These are phyloP conservation scores for Blomia tropicalis DNA, from an alignment of 2,888 invertebrate species.

Conservation along the genomic window DNA sequence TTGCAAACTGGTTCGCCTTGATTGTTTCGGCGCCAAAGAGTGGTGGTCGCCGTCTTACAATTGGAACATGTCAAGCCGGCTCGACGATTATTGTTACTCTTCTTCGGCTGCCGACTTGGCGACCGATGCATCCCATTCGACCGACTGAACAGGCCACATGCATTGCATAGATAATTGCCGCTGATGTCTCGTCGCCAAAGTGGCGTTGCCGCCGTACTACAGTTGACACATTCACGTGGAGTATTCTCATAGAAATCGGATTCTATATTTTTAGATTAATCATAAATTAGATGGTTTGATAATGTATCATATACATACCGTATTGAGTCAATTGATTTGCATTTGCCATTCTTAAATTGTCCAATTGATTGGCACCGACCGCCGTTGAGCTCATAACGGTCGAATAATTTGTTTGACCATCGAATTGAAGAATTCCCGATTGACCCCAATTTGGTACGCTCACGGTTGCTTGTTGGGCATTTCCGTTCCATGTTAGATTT, in stretches of 20 bases:
- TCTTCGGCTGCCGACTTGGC: slow-evolving; percentile 26
- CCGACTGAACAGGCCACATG: slow-evolving; percentile 94
- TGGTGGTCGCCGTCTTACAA: slow-evolving; percentile 75
- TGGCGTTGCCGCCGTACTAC: slow-evolving; percentile 29
- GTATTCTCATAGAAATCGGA: slow-evolving; percentile 40
- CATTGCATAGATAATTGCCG: slow-evolving; percentile 94
- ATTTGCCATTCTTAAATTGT: background rate
- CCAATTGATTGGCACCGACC: background rate
- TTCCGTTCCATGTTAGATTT: background rate
- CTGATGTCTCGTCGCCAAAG: slow-evolving; percentile 45
- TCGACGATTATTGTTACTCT: slow-evolving; percentile 36
- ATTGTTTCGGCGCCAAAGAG: slow-evolving; percentile 85
- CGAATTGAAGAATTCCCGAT: background rate
- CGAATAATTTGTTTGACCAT: background rate
- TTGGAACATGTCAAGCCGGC: slow-evolving; percentile 76
- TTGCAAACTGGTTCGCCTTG: slow-evolving; percentile 94
- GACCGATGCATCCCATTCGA: slow-evolving; percentile 97
- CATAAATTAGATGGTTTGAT: background rate
- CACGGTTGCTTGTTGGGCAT: background rate
- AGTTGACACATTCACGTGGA: slow-evolving; percentile 31
- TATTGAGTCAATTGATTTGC: background rate
- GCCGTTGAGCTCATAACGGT: background rate
- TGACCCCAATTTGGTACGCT: background rate
- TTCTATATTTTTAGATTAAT: background rate
- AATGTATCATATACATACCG: background rate